Conservation (phyloP, 2,113 vertebrate species). For the Tragelaphus imberbis region DNA sequence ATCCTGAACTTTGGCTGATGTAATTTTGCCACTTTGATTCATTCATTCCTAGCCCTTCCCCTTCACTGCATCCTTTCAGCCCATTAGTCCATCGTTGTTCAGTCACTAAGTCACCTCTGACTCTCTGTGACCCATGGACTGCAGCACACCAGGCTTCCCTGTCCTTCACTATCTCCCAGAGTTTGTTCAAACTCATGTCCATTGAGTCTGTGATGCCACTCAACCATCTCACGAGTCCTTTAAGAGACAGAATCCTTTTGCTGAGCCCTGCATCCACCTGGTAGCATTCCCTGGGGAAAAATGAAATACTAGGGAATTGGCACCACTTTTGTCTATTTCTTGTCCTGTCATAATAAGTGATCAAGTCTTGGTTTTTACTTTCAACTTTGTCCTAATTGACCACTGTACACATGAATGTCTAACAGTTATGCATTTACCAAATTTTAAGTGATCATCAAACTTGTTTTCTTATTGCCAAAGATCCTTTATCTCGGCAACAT, state of each 20-base stretch:
- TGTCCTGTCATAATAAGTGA: neutral
- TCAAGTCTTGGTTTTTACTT: neutral
- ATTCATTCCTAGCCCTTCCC: neutral
- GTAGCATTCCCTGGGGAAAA: neutral
- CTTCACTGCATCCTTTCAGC: rapidly evolving
- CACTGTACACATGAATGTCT: neutral
- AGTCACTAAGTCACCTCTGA: neutral
- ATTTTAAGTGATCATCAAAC: neutral
- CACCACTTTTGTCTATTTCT: neutral
- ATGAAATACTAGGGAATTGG: neutral
- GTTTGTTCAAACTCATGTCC: neutral
- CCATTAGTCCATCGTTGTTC: neutral
- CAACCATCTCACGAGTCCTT: neutral
- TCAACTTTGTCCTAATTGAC: neutral
- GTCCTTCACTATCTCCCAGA: neutral
- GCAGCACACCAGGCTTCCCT: neutral
- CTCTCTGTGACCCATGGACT: neutral
- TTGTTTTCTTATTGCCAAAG: neutral
- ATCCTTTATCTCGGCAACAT: neutral
- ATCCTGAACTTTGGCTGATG: neutral
- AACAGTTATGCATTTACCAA: neutral
- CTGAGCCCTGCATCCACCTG: rapidly evolving
- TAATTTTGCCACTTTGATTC: neutral
- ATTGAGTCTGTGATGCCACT: neutral
- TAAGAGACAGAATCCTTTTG: neutral